These are phyloP conservation scores for Raphicerus campestris DNA, from an alignment of 2,113 vertebrate species.

Conservation along the genomic window DNA sequence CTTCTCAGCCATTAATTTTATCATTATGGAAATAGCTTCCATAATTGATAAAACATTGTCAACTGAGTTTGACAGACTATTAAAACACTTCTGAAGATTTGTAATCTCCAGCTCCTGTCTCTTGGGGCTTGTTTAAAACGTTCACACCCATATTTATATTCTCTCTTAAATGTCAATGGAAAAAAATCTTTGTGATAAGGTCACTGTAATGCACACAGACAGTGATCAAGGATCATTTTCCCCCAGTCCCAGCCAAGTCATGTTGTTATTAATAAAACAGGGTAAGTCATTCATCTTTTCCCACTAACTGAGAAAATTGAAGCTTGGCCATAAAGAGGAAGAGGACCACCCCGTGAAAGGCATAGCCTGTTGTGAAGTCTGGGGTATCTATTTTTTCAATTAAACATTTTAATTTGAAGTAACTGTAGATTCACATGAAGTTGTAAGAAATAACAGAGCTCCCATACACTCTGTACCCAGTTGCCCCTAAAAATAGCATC, in stretches of 20 bases:
- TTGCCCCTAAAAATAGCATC: background rate
- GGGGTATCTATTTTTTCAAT: background rate
- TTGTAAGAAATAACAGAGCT: background rate
- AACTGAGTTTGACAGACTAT: slow-evolving; percentile 62
- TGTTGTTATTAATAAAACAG: slow-evolving; percentile 41
- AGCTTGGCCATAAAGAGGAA: background rate
- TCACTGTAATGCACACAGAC: slow-evolving; percentile 27
- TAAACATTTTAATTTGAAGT: background rate
- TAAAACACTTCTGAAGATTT: slow-evolving; percentile 67
- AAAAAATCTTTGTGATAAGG: slow-evolving; percentile 31
- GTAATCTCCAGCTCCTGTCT: slow-evolving; percentile 43
- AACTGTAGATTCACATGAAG: background rate
- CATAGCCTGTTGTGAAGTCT: background rate
- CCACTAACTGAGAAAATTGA: background rate
- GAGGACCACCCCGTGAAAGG: slow-evolving; percentile 15
- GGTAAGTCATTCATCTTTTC: slow-evolving; percentile 48
- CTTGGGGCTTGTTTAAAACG: slow-evolving; percentile 59
- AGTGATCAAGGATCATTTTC: slow-evolving; percentile 50
- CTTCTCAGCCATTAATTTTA: slow-evolving; percentile 69
- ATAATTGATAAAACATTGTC: slow-evolving; percentile 73
- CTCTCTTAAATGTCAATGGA: slow-evolving; percentile 58
- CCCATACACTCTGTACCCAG: background rate
- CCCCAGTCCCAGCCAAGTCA: slow-evolving; percentile 10
- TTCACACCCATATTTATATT: slow-evolving; percentile 55
- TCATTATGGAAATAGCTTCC: slow-evolving; percentile 67